Evolutionary conservation across 2,113 vertebrate genomes (phyloP).

Genomic region (Lagopus muta): DNA sequence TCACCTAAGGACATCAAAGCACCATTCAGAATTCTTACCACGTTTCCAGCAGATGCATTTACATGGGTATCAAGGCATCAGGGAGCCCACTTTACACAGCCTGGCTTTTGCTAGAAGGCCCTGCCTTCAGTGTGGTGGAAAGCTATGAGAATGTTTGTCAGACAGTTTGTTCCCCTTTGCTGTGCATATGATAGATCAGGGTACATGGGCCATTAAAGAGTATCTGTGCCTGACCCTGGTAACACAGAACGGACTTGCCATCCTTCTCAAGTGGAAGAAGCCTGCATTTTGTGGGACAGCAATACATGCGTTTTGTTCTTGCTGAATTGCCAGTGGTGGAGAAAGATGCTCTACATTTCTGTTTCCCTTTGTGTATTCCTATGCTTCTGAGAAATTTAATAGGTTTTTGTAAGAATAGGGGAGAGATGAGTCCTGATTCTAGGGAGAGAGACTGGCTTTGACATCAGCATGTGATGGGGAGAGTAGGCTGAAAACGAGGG

Average conservation of each 20-base stretch:
- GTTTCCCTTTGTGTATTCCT: neutral
- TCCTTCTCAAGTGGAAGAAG: neutral
- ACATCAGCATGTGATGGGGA: neutral
- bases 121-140: neutral
- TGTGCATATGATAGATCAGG: neutral
- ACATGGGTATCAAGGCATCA: neutral
- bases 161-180: neutral
- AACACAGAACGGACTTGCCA: neutral
- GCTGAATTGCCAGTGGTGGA: neutral
- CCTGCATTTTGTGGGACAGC: neutral
- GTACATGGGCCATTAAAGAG: neutral
- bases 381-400: neutral
- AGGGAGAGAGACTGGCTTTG: neutral
- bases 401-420: neutral
- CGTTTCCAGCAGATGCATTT: neutral
- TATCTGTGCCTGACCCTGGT: neutral
- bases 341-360: neutral
- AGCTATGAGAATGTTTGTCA: neutral
- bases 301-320: neutral
- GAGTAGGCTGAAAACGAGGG: neutral
- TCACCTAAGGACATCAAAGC: neutral
- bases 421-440: rapidly evolving
- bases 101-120: neutral
- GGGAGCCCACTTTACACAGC: neutral
- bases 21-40: neutral